These are phyloP conservation scores for Phrynocephalus vlangalii DNA, from an alignment of 2,797 vertebrate genomes.

Conservation along the genomic window DNA sequence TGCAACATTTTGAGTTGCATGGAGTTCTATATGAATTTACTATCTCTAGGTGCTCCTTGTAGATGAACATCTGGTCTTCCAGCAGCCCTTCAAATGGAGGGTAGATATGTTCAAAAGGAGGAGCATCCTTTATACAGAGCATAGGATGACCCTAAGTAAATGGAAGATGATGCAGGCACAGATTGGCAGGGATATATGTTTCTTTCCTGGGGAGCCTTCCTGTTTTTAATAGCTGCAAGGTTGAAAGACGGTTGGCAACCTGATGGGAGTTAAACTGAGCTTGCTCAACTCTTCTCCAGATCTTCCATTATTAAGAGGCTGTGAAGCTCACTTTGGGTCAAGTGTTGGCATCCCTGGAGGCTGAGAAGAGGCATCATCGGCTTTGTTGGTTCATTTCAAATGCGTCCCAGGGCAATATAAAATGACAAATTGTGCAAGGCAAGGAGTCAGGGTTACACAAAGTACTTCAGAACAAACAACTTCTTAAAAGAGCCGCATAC, in stretches of 20 bases:
- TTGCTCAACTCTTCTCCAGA: background rate
- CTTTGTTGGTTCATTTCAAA: conserved; percentile 39
- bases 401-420: conserved; percentile 14
- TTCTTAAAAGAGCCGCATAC: conserved; percentile 17
- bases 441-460: conserved; percentile 34
- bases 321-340: conserved; percentile 1
- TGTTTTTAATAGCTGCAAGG: background rate
- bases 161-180: background rate
- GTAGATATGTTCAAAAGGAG: no score
- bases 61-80: no score
- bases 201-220: background rate
- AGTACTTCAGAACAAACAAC: conserved; percentile 37
- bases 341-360: conserved; percentile 15
- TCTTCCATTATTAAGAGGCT: background rate
- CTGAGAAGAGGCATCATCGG: background rate
- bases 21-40: no score
- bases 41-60: no score
- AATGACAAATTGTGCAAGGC: conserved; percentile 40
- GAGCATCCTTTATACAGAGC: no score
- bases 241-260: background rate
- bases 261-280: background rate
- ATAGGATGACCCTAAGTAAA: background rate
- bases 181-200: background rate
- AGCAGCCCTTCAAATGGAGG: no score
- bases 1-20: no score